Conservation (phyloP, 2,888 invertebrate genomes). For the Microchrysa polita region DNA sequence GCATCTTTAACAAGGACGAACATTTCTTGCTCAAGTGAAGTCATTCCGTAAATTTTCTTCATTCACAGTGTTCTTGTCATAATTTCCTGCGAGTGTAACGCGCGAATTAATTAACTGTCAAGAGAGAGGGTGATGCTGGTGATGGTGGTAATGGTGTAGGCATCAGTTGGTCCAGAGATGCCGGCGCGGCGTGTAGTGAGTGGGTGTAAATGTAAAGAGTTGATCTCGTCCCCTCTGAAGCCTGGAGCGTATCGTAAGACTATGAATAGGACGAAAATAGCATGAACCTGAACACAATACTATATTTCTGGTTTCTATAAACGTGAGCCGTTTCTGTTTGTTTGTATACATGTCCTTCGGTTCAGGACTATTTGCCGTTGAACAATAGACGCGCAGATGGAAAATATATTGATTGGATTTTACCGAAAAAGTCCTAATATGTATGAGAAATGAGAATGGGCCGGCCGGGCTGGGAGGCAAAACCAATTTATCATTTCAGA, state of each 20-base stretch:
- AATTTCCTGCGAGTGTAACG: conserved; percentile 6
- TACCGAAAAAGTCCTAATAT: neutral
- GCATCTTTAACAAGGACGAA: neutral
- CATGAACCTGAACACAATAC: neutral
- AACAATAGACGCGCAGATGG: neutral
- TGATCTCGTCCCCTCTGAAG: neutral
- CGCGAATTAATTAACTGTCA: conserved; percentile 10
- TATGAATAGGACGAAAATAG: neutral
- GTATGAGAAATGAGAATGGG: neutral
- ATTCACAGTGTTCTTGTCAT: neutral
- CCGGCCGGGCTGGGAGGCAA: neutral
- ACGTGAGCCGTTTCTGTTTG: too few relatives aligned
- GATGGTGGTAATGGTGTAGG: neutral
- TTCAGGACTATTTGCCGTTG: neutral
- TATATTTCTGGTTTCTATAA: neutral
- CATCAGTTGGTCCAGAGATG: neutral
- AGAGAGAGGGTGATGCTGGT: neutral
- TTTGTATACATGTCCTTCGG: conserved; percentile 1
- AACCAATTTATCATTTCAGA: conserved; percentile 31
- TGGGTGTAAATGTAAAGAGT: conserved; percentile 3
- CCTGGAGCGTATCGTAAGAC: too few relatives aligned
- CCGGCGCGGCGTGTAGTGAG: too few relatives aligned
- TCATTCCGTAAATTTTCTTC: conserved; percentile 6
- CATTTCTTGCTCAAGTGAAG: neutral
- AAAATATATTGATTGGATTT: neutral